A percentile compares a stretch with the other conserved stretches of the same genome.
These are phyloP conservation scores for Enteromius radiatus DNA, from an alignment of 2,797 vertebrate species.

Conservation along the genomic window DNA sequence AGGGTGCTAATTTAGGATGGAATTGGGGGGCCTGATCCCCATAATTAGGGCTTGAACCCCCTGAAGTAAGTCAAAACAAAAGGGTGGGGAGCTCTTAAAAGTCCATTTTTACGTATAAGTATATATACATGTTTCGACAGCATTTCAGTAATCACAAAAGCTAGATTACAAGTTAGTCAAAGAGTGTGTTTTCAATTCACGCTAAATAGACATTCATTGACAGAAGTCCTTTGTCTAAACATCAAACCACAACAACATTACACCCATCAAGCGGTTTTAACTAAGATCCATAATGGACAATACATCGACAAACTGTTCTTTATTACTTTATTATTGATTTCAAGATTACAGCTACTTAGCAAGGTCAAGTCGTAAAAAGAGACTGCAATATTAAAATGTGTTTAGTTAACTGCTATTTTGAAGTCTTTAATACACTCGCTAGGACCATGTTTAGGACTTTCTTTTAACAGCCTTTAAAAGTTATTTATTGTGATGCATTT, in stretches of 20 bases:
- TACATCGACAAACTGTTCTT: not conserved
- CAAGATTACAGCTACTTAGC: not conserved
- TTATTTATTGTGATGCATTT: too few species aligned
- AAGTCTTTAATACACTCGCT: not conserved
- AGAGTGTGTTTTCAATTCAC: not conserved
- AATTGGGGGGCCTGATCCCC: slow-evolving; percentile 16
- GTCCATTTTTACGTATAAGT: slow-evolving; percentile 38
- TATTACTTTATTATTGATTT: slow-evolving; percentile 15
- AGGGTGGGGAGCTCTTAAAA: slow-evolving; percentile 26
- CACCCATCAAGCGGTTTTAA: not conserved
- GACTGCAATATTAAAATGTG: slow-evolving; percentile 26
- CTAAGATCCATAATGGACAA: not conserved
- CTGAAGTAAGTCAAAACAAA: slow-evolving; percentile 29
- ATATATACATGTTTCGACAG: slow-evolving; percentile 30
- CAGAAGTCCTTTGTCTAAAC: not conserved
- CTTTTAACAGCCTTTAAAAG: not conserved
- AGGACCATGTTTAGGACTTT: not conserved
- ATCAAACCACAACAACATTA: not conserved
- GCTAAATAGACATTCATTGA: not conserved
- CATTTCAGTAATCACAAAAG: slow-evolving; percentile 24
- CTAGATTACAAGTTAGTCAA: slow-evolving; percentile 33
- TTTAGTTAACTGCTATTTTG: not conserved
- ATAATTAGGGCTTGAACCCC: slow-evolving; percentile 28
- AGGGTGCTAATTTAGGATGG: slow-evolving; percentile 35
- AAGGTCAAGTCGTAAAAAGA: not conserved